Evolutionary conservation across 2,113 vertebrate genomes (phyloP), one percentile per base, ranked within the genome.

Genomic region (Sinocyclocheilus maitianheensis): DNA sequence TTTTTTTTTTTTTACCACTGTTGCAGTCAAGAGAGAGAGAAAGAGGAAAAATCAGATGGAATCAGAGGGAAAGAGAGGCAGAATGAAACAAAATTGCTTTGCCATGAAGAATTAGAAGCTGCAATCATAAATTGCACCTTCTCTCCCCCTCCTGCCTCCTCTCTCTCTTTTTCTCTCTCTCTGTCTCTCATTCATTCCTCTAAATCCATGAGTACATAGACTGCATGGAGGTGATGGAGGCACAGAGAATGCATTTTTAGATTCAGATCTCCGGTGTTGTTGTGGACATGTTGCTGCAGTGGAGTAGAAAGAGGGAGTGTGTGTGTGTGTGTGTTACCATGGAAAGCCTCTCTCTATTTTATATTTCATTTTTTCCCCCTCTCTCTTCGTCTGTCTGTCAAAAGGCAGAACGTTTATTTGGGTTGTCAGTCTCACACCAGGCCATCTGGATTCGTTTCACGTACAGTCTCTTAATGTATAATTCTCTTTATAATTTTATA

Each of bases 281-380:
- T 80, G 81, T 89, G 87, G 85, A 91, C 46, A 85, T 91, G 87
- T 87, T 91, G 84, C 90, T 90, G 92, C 91, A 90, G 90, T 90
- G 2, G 62, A 80, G 80, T 51, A 46, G n/a, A 67, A 60, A 88
- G 48, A 81, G 87, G 87, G 58, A 65, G 88, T 18, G 60, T 40
- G n/a, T 40, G n/a, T 76, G 43, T 46, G 43, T 46, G 67, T 22
- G 26, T 46, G 13, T 48, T 63, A 24, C 43, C 71, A 77, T 77
- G 46, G 62, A 51, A 55, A 40, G 16, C n/a, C 34, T 48, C 3
- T 48, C 18, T 75, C 40, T 67, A 18, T 85, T 37, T 37, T 26
- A n/a, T 77, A 43, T 63, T 51, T 13, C 5, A 20, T 48, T 84
- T 12, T 77, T 60, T 40, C 26, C 37, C 84, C 37, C 75, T 67